Percentiles rank a stretch among this genome's conserved stretches.
Evolutionary conservation across 2,797 vertebrate genomes (phyloP).

Genomic region (Tapirus indicus): DNA sequence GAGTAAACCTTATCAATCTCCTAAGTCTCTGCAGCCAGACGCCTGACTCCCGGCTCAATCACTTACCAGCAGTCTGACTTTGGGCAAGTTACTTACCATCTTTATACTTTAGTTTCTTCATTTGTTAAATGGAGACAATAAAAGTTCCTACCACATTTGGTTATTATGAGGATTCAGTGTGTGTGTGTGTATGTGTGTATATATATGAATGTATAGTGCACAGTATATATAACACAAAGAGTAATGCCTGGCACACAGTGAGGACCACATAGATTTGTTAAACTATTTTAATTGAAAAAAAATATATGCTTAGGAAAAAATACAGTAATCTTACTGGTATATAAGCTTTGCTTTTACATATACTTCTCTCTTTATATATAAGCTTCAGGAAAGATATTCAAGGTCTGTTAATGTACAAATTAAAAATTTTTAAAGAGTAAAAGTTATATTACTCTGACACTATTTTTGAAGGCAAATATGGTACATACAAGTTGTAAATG

Average conservation of each 20-base stretch:
- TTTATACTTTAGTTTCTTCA: background rate
- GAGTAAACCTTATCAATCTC: slow-evolving; percentile 14
- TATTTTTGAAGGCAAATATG: slow-evolving; percentile 33
- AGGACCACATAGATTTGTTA: background rate
- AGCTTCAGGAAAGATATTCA: background rate
- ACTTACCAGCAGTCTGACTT: background rate
- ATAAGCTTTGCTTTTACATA: background rate
- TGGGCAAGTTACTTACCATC: background rate
- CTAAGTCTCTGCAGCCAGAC: background rate
- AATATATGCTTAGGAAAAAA: background rate
- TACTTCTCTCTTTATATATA: background rate
- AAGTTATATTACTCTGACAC: background rate
- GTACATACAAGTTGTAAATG: background rate
- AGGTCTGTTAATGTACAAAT: background rate
- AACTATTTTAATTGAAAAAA: slow-evolving; percentile 1
- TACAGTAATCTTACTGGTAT: background rate
- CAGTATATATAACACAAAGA: background rate
- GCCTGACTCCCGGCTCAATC: background rate
- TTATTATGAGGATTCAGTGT: background rate
- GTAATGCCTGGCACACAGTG: background rate
- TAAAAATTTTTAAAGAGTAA: background rate
- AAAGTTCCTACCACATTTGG: background rate
- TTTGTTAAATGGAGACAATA: background rate
- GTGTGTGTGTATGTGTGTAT: background rate
- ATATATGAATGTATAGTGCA: too few relatives aligned